These are phyloP conservation scores for Chaenogobius annularis DNA, from an alignment of 2,113 vertebrate genomes.

Conservation along the genomic window DNA sequence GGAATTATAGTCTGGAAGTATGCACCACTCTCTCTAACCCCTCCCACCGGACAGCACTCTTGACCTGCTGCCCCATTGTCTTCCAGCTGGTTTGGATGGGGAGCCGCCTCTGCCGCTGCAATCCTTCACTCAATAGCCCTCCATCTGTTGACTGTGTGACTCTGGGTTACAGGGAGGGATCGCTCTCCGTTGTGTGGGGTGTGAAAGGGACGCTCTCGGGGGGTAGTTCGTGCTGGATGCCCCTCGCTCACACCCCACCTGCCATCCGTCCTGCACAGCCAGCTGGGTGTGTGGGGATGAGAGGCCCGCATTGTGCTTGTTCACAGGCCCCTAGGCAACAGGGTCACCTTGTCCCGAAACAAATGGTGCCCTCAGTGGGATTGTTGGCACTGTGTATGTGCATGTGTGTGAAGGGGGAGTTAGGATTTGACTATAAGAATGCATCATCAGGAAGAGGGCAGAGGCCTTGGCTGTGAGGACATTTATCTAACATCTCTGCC, in stretches of 20 bases:
- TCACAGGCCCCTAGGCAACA: slow-evolving; percentile 79
- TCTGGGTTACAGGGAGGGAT: slow-evolving; percentile 70
- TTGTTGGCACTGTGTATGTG: slow-evolving; percentile 64
- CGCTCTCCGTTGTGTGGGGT: slow-evolving; percentile 69
- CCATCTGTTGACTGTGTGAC: slow-evolving; percentile 80
- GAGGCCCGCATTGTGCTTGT: slow-evolving; percentile 78
- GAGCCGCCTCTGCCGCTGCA: slow-evolving; percentile 61
- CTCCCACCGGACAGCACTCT: slow-evolving; percentile 70
- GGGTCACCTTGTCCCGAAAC: slow-evolving; percentile 81
- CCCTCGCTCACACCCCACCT: slow-evolving; percentile 44
- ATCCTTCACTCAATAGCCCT: slow-evolving; percentile 76
- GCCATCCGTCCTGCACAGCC: slow-evolving; percentile 59
- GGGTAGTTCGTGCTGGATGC: slow-evolving; percentile 66
- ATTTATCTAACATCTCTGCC: slow-evolving; percentile 77
- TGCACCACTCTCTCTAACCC: slow-evolving; percentile 52
- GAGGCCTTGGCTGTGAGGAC: slow-evolving; percentile 71
- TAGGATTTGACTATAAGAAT: slow-evolving; percentile 67
- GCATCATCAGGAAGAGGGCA: slow-evolving; percentile 70
- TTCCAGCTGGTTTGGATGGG: slow-evolving; percentile 72
- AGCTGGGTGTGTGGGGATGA: slow-evolving; percentile 74
- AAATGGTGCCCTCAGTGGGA: slow-evolving; percentile 73
- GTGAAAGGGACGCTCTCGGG: slow-evolving; percentile 69
- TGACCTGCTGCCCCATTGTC: slow-evolving; percentile 77
- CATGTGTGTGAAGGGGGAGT: slow-evolving; percentile 40
- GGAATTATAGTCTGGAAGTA: slow-evolving; percentile 60